These are phyloP conservation scores for Hoplodrina blanda DNA, from an alignment of 2,888 invertebrate genomes.

Conservation along the genomic window DNA sequence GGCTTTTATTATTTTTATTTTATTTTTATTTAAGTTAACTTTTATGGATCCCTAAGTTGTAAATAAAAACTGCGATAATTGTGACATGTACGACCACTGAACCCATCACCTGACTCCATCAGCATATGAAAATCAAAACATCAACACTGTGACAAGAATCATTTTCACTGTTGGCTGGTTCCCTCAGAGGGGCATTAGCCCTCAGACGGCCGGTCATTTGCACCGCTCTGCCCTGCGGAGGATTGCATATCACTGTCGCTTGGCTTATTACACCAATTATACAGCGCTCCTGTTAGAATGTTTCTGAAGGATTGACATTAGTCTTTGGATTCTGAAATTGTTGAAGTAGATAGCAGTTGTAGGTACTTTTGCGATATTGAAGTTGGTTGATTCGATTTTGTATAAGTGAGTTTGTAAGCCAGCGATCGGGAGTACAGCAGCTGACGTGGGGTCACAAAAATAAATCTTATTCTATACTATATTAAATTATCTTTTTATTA, in stretches of 20 bases:
- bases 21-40: too few relatives aligned
- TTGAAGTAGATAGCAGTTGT: not conserved
- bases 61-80: not conserved
- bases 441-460: too few relatives aligned
- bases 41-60: not conserved
- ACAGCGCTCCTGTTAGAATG: slow-evolving; percentile 38
- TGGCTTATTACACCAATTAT: slow-evolving; percentile 65
- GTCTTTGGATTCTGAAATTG: slow-evolving; percentile 44
- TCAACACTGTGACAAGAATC: slow-evolving; percentile 45
- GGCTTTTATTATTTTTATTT: too few relatives aligned
- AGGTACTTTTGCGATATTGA: slow-evolving; percentile 17
- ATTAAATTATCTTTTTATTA: too few relatives aligned
- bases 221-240: slow-evolving; percentile 56
- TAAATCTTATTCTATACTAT: too few relatives aligned
- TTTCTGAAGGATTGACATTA: slow-evolving; percentile 47
- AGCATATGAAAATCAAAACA: slow-evolving; percentile 47
- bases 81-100: not conserved
- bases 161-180: slow-evolving; percentile 59
- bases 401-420: not conserved
- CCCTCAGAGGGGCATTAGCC: slow-evolving; percentile 53
- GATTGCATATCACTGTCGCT: slow-evolving; percentile 65
- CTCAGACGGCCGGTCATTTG: slow-evolving; percentile 55
- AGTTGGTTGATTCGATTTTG: slow-evolving; percentile 1
- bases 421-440: too few relatives aligned
- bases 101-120: not conserved